A percentile compares a stretch with the other conserved stretches of the same genome.
These are phyloP conservation scores for Metacarcinus magister DNA, from an alignment of 2,888 invertebrate genomes.

Conservation along the genomic window DNA sequence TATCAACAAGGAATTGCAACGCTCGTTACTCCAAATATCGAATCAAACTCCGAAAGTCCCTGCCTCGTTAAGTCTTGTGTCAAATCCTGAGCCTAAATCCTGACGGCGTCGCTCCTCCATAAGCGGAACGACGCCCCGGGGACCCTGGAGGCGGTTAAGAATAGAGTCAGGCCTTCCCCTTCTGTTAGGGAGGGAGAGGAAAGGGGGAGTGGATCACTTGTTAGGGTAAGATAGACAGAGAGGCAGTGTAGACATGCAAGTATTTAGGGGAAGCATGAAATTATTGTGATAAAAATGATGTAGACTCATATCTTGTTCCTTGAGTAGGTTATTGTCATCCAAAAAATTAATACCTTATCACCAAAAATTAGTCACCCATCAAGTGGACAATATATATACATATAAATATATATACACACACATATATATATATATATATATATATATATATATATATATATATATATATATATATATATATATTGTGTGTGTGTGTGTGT, in stretches of 20 bases:
- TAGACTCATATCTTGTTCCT: too few species aligned
- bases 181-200: not conserved
- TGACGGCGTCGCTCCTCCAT: not conserved
- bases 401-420: too few species aligned
- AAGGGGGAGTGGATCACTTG: not conserved
- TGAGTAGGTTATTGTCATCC: too few species aligned
- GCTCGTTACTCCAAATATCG: constrained; percentile 54
- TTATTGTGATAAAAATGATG: too few species aligned
- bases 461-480: too few species aligned
- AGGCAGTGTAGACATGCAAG: not conserved
- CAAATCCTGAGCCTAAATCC: constrained; percentile 28
- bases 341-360: too few species aligned
- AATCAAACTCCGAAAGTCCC: not conserved
- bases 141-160: constrained; percentile 1
- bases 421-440: too few species aligned
- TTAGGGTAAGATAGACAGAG: not conserved
- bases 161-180: not conserved
- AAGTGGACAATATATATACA: too few species aligned
- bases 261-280: not conserved
- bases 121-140: constrained; percentile 53
- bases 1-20: constrained; percentile 51
- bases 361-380: too few species aligned
- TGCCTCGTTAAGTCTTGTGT: constrained; percentile 58
- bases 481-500: too few species aligned
- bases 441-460: too few species aligned